These are phyloP conservation scores for Stichopus chloronotus DNA, from an alignment of 35 echinoderm and acorn worm species.

Conservation along the genomic window DNA sequence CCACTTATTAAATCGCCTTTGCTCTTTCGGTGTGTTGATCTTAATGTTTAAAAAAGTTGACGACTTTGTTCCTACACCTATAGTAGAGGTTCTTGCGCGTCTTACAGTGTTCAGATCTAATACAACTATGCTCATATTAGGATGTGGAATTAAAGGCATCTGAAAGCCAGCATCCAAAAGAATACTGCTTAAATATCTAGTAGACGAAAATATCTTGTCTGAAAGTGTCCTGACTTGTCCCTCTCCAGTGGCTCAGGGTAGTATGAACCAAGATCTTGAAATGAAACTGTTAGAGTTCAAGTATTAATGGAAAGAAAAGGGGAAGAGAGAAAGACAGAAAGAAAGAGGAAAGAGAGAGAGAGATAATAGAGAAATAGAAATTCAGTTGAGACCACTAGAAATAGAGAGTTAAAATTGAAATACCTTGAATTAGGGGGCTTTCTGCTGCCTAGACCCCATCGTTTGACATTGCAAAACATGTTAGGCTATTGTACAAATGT, in stretches of 20 bases:
- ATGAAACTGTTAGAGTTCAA: too few species aligned
- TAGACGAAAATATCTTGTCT: not conserved
- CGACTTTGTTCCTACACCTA: not conserved
- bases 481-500: constrained; percentile 43
- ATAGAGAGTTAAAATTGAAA: too few species aligned
- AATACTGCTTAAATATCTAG: not conserved
- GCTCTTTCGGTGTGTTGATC: too few species aligned
- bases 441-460: not conserved
- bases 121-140: not conserved
- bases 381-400: not conserved
- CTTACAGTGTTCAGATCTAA: not conserved
- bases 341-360: not conserved
- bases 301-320: not conserved
- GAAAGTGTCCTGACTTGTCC: not conserved
- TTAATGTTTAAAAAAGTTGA: too few species aligned
- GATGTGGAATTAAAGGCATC: not conserved
- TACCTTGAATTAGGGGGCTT: not conserved
- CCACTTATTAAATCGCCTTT: too few species aligned
- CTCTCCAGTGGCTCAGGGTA: not conserved
- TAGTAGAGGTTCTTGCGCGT: not conserved
- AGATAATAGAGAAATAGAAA: not conserved
- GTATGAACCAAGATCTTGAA: not conserved
- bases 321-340: not conserved
- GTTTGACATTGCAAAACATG: constrained; percentile 32
- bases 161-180: not conserved